phyloP scores from a whole-genome alignment of 2,888 invertebrate genomes.

The Chrysolina oricalcia region DNA sequence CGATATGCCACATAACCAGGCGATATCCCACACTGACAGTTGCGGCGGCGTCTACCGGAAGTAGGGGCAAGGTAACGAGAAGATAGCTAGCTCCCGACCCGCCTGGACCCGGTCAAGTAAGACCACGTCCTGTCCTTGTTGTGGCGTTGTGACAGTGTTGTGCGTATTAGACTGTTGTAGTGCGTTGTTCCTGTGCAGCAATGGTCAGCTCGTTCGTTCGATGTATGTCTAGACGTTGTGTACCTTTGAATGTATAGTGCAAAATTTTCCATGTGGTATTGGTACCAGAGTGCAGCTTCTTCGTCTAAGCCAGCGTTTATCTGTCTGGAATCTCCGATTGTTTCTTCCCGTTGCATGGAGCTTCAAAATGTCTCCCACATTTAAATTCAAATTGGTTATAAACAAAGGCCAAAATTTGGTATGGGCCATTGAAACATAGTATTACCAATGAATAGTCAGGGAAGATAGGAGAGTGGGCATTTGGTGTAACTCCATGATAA shows the following conservation, averaged over 20 bases:
- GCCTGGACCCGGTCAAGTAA: slow-evolving; percentile 72
- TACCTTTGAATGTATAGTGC: slow-evolving; percentile 57
- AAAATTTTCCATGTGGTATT: slow-evolving; percentile 39
- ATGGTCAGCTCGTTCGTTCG: slow-evolving; percentile 72
- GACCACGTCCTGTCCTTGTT: slow-evolving; percentile 71
- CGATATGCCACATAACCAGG: slow-evolving; percentile 65
- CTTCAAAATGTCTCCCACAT: not conserved
- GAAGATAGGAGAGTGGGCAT: too few relatives aligned
- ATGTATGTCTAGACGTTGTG: slow-evolving; percentile 72
- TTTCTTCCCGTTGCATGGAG: not conserved
- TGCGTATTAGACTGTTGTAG: slow-evolving; percentile 69
- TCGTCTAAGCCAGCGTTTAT: slow-evolving; percentile 26
- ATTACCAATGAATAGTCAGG: too few relatives aligned
- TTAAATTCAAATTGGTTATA: not conserved
- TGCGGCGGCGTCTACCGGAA: slow-evolving; percentile 77
- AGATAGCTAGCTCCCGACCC: slow-evolving; percentile 75
- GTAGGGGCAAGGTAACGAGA: slow-evolving; percentile 79
- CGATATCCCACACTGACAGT: slow-evolving; percentile 67
- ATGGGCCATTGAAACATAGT: too few relatives aligned
- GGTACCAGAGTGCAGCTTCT: slow-evolving; percentile 50
- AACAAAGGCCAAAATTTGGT: not conserved
- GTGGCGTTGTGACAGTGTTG: slow-evolving; percentile 72
- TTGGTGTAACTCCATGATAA: too few relatives aligned
- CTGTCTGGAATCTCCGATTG: slow-evolving; percentile 12
- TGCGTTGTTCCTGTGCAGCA: slow-evolving; percentile 70